Evolutionary conservation across 2,888 invertebrate genomes (phyloP).

Genomic region (Sphaeridia pumilis): DNA sequence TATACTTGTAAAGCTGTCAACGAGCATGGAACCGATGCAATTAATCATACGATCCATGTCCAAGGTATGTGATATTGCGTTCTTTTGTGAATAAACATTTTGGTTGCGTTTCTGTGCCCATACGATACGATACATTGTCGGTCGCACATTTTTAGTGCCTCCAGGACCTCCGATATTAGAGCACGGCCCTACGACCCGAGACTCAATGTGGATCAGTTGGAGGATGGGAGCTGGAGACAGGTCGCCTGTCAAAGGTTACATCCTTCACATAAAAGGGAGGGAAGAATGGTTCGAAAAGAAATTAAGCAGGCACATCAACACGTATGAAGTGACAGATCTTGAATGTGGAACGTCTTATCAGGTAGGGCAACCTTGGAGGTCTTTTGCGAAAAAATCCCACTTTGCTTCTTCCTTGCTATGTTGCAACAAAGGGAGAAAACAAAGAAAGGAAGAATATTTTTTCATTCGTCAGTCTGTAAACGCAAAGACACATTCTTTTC

Average conservation of each 20-base stretch:
- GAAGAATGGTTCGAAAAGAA: constrained; percentile 55
- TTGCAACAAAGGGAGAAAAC: no score
- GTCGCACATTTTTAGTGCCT: constrained; percentile 46
- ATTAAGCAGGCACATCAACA: constrained; percentile 53
- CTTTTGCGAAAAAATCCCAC: no score
- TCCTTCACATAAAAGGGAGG: constrained; percentile 53
- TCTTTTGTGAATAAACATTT: no score
- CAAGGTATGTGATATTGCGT: constrained; percentile 11
- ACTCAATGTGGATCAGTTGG: constrained; percentile 62
- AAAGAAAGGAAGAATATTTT: no score
- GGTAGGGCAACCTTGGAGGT: no score
- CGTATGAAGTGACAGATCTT: constrained; percentile 54
- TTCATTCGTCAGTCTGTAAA: no score
- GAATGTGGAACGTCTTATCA: constrained; percentile 62
- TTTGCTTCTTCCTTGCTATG: no score
- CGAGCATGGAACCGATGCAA: constrained; percentile 3
- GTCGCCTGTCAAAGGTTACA: constrained; percentile 55
- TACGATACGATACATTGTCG: not conserved
- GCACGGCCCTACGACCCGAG: constrained; percentile 62
- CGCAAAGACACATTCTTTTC: not conserved
- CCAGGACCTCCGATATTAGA: constrained; percentile 61
- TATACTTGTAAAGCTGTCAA: constrained; percentile 42
- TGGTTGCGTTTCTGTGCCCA: no score
- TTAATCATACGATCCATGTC: constrained; percentile 11
- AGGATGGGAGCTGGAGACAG: constrained; percentile 54